Evolutionary conservation across 2,888 invertebrate species (phyloP).

Genomic region (Tachina fera): DNA sequence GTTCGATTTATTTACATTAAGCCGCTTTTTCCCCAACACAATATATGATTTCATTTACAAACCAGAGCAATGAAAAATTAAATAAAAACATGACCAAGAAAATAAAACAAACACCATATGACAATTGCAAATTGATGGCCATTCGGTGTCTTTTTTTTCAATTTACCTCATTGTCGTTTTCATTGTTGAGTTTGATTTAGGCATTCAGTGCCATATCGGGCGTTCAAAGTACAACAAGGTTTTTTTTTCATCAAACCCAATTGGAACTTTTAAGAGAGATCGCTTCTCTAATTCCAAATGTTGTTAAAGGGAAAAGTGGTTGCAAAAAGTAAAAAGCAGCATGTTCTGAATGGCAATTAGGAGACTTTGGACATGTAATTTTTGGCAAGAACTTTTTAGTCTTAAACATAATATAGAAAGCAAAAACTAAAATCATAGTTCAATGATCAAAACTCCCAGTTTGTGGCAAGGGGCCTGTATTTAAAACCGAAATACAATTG

Average conservation of each 20-base stretch:
- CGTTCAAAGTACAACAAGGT: constrained; percentile 46
- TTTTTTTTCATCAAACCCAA: background rate
- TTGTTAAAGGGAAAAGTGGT: too few species aligned
- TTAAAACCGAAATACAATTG: too few species aligned
- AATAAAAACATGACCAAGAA: constrained; percentile 60
- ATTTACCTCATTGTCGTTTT: constrained; percentile 37
- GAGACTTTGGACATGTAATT: too few species aligned
- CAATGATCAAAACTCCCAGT: too few species aligned
- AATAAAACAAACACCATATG: constrained; percentile 63
- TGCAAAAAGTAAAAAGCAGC: too few species aligned
- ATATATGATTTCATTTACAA: constrained; percentile 41
- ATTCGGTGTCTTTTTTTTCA: constrained; percentile 48
- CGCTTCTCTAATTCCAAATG: too few species aligned
- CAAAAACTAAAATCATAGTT: too few species aligned
- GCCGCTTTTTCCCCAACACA: background rate
- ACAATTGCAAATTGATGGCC: constrained; percentile 70
- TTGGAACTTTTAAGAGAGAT: constrained; percentile 20
- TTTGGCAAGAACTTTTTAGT: too few species aligned
- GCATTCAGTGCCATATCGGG: constrained; percentile 59
- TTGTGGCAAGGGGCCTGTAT: too few species aligned
- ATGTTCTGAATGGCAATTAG: too few species aligned
- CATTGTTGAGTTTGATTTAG: constrained; percentile 57
- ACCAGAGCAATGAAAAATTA: constrained; percentile 22
- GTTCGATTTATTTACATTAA: background rate
- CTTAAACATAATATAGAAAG: too few species aligned